phyloP scores from a whole-genome alignment of 2,797 vertebrate genomes.

The Parotocinclus haroldoi region DNA sequence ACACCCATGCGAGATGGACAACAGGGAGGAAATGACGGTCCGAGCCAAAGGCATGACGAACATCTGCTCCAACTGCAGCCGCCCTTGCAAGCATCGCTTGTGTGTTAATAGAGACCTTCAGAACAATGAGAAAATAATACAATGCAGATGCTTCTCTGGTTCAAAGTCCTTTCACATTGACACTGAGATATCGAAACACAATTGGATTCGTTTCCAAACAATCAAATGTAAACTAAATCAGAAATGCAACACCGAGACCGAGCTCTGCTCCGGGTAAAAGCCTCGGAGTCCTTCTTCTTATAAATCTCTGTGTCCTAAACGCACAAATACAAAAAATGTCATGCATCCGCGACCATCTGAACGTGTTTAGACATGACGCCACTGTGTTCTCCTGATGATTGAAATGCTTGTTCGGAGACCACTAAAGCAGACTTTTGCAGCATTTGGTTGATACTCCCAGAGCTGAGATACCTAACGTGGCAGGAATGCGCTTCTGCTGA shows the following conservation, averaged over 20 bases:
- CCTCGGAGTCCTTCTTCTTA: no score
- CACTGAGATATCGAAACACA: conserved; percentile 9
- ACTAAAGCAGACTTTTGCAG: conserved; percentile 44
- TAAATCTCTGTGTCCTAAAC: no score
- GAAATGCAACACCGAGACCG: no score
- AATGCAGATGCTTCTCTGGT: conserved; percentile 13
- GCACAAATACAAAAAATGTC: no score
- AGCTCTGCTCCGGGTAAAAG: no score
- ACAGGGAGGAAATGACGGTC: conserved; percentile 17
- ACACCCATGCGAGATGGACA: conserved; percentile 24
- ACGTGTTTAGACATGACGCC: conserved; percentile 9
- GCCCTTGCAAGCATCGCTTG: conserved; percentile 12
- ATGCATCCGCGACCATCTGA: no score
- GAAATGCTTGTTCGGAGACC: conserved; percentile 31
- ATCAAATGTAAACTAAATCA: no score
- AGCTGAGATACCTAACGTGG: conserved; percentile 57
- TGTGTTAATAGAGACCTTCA: conserved; percentile 33
- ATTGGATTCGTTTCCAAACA: background rate
- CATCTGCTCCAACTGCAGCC: conserved; percentile 25
- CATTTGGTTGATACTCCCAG: conserved; percentile 51
- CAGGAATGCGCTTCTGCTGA: conserved; percentile 59
- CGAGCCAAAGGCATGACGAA: conserved; percentile 16
- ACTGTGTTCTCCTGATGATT: conserved; percentile 29
- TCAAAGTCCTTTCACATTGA: conserved; percentile 10
- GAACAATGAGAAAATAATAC: conserved; percentile 22